Base-by-base conservation (phyloP, 2,888 invertebrate genomes). In the Polia nebulosa region DNA sequence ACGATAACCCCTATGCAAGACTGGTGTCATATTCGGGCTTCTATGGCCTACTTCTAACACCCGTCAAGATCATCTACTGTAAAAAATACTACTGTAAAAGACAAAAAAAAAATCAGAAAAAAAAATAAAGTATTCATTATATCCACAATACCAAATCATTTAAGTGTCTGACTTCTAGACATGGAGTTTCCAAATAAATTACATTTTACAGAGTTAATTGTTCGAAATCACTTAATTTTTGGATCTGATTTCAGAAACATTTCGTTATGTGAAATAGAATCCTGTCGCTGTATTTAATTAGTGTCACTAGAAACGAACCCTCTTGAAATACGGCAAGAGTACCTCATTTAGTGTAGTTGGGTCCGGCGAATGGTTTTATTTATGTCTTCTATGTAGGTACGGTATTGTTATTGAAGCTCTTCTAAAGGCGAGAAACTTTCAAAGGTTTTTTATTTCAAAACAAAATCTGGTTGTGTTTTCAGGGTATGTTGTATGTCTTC, bases 261-360 rank as follows among this genome's bases (percentile, higher is more conserved):
- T 80, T 57, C 51, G 34, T 55, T 60, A n/a, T 2, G 20, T 58
- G 9, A 61, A 62, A 61, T 49, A 27, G n/a, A 79, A 78, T 69
- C 69, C 34, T 57, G 70, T 51, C 34, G 34, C 51, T 49, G 47
- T 69, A 64, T 80, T 76, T 77, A 80, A 77, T 77, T 80, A 80
- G 80, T 61, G 64, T 64, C 76, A 80, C 57, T 47, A 29, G 60
- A 76, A 49, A 61, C 53, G 44, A 22, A 45, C 63, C 57, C 76
- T 76, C 64, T 59, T 62, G 53, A 61, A 74, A 74, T 66, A 74
- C 41, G 59, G 45, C 17, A 44, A 64, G 34, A 75, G 74, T 39
- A 73, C 59, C 55, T 64, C 60, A 65, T 73, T 60, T 56, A 57
- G 32, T 78, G 51, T 51, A 65, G 72, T 57, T 72, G 78, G 39